phyloP scores from a whole-genome alignment of 2,797 vertebrate genomes.

The Diplodus puntazzo region DNA sequence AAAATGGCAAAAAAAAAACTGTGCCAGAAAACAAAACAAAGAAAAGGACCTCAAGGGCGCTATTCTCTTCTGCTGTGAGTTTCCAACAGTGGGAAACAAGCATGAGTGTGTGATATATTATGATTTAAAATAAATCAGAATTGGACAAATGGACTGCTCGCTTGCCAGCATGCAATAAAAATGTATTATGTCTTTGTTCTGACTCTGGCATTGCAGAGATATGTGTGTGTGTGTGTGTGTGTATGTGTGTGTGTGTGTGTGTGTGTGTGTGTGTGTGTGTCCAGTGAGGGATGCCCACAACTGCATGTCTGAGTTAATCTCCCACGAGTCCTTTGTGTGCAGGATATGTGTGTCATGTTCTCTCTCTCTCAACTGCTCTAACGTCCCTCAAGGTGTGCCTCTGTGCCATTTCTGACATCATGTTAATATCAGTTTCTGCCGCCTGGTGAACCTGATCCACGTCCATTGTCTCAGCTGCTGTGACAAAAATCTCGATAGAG shows the following conservation, averaged over 20 bases:
- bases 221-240: slow-evolving; percentile 7
- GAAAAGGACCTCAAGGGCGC: slow-evolving; percentile 2
- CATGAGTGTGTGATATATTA: slow-evolving; percentile 20
- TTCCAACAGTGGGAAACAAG: slow-evolving; percentile 38
- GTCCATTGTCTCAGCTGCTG: slow-evolving; percentile 44
- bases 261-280: not conserved
- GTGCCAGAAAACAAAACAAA: slow-evolving; percentile 14
- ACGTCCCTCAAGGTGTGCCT: slow-evolving; percentile 43
- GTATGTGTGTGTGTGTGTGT: slow-evolving; percentile 9
- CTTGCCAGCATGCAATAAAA: slow-evolving; percentile 24
- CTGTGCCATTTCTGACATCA: slow-evolving; percentile 41
- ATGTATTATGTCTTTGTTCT: slow-evolving; percentile 30
- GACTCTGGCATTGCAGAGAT: slow-evolving; percentile 3
- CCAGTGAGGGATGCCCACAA: slow-evolving; percentile 34
- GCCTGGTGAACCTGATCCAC: slow-evolving; percentile 33
- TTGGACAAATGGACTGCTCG: slow-evolving; percentile 26
- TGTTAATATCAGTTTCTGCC: slow-evolving; percentile 45
- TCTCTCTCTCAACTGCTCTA: slow-evolving; percentile 23
- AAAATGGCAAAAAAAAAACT: slow-evolving; percentile 22
- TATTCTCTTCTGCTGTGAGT: slow-evolving; percentile 21
- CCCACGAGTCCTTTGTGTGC: slow-evolving; percentile 11
- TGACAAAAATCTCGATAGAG: slow-evolving; percentile 5
- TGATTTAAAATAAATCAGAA: slow-evolving; percentile 32
- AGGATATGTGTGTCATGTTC: slow-evolving; percentile 35
- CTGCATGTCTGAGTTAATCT: slow-evolving; percentile 32